Evolutionary conservation across 1,140 invertebrate genomes (phyloP).

Genomic region (Brachionus manjavacas): DNA sequence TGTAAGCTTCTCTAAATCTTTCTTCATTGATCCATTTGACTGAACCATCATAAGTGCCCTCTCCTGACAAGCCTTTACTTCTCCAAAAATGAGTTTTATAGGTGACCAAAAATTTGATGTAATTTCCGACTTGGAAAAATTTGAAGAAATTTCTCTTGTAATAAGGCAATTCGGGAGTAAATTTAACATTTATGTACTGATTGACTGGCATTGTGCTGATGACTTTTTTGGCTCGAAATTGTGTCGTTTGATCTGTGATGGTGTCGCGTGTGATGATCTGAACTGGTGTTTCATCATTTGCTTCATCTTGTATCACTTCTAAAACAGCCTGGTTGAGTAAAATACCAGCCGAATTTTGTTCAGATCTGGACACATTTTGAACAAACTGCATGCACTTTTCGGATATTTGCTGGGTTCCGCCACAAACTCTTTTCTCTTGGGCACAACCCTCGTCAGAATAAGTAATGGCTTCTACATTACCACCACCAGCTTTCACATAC

Average conservation of each 20-base stretch:
- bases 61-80: conserved; percentile 54
- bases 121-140: conserved; percentile 52
- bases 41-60: conserved; percentile 55
- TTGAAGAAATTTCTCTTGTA: conserved; percentile 49
- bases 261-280: conserved; percentile 16
- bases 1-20: neutral
- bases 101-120: conserved; percentile 57
- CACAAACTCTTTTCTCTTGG: conserved; percentile 43
- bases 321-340: conserved; percentile 50
- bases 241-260: neutral
- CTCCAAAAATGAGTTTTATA: conserved; percentile 58
- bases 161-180: conserved; percentile 51
- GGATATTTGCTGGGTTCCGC: conserved; percentile 57
- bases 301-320: conserved; percentile 49
- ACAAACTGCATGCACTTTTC: conserved; percentile 49
- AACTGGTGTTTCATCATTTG: conserved; percentile 46
- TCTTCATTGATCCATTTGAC: conserved; percentile 2
- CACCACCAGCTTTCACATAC: conserved; percentile 54
- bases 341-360: conserved; percentile 45
- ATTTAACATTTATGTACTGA: conserved; percentile 50
- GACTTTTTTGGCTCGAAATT: neutral
- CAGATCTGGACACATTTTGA: conserved; percentile 43
- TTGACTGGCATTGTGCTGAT: conserved; percentile 36
- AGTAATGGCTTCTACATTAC: conserved; percentile 52
- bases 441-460: conserved; percentile 45